Evolutionary conservation across 1,140 invertebrate species (phyloP).

Genomic region (Drosophila nannoptera): DNA sequence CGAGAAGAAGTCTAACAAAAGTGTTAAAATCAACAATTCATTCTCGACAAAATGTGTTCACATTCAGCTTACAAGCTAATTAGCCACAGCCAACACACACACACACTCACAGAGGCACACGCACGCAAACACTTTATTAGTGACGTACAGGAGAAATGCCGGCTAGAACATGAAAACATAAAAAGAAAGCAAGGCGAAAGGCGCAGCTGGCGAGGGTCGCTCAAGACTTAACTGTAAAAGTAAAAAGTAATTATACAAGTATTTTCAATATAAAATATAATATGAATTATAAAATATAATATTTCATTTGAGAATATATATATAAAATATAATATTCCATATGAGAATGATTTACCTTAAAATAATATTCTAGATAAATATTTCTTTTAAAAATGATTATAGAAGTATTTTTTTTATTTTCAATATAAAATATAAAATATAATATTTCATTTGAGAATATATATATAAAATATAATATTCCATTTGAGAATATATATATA

Average conservation of each 20-base stretch:
- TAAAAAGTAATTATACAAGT: neutral
- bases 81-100: constrained; percentile 57
- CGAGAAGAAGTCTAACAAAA: constrained; percentile 49
- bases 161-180: constrained; percentile 41
- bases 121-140: neutral
- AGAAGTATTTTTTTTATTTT: no score
- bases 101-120: constrained; percentile 8
- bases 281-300: no score
- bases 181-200: constrained; percentile 51
- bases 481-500: no score
- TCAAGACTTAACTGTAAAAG: neutral
- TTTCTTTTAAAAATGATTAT: no score
- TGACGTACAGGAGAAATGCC: constrained; percentile 22
- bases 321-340: no score
- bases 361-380: no score
- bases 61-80: constrained; percentile 70
- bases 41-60: constrained; percentile 65
- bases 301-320: no score
- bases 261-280: no score
- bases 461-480: no score
- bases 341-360: no score
- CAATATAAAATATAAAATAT: no score
- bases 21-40: constrained; percentile 65
- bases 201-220: constrained; percentile 12
- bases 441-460: no score